Evolutionary conservation across 2,113 vertebrate genomes (phyloP).

Genomic region (Anoura caudifer): DNA sequence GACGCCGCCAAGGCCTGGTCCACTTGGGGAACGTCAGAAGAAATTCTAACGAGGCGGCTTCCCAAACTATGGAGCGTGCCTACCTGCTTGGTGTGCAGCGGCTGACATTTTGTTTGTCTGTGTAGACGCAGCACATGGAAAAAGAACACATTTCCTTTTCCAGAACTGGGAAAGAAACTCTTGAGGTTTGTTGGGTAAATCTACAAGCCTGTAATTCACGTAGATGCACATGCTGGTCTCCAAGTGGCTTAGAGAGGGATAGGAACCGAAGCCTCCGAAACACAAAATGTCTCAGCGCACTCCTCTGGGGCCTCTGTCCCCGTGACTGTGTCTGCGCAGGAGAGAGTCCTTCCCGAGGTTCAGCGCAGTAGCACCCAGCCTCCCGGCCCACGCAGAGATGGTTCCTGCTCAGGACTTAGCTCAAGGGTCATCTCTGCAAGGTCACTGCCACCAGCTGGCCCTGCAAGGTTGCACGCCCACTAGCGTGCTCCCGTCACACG

Average conservation of each 20-base stretch:
- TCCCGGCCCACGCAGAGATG: too few relatives aligned
- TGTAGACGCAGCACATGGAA: not conserved
- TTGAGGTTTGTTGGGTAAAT: not conserved
- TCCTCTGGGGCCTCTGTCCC: not conserved
- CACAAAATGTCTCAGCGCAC: not conserved
- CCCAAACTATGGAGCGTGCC: not conserved
- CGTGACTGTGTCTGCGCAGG: not conserved
- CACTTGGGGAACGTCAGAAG: not conserved
- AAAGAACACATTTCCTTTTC: not conserved
- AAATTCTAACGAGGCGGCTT: not conserved
- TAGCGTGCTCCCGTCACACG: not conserved
- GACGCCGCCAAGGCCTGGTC: not conserved
- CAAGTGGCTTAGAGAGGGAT: slow-evolving; percentile 29
- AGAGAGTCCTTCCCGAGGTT: not conserved
- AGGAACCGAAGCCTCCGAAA: not conserved
- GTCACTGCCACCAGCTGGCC: not conserved
- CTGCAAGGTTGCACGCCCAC: not conserved
- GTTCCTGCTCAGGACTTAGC: not conserved
- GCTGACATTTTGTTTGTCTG: not conserved
- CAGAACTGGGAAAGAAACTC: not conserved
- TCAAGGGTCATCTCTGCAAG: not conserved
- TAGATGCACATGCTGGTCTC: slow-evolving; percentile 28
- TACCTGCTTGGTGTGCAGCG: too few relatives aligned
- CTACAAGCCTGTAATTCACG: not conserved
- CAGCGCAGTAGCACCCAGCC: not conserved